Conservation (phyloP, 92 coral and sea anemone species). For the Epizoanthus ramosus region DNA sequence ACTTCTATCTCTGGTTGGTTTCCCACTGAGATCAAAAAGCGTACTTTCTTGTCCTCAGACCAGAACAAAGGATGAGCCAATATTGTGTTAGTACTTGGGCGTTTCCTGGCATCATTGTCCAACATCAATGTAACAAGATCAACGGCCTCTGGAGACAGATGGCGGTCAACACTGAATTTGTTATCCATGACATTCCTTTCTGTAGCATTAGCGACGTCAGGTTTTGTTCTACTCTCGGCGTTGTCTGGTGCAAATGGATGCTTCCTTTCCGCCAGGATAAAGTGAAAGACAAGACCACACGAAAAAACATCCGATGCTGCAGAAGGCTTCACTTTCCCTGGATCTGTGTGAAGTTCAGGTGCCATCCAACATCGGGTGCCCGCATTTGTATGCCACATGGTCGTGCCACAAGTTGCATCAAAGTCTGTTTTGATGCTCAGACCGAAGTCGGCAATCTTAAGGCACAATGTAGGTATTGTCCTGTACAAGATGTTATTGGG, state of each 20-base stretch:
- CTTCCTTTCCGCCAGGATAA: constrained; percentile 21
- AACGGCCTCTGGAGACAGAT: constrained; percentile 29
- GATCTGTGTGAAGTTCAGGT: constrained; percentile 21
- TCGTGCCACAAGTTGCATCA: background rate
- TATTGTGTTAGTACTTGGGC: constrained; percentile 29
- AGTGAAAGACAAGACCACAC: constrained; percentile 51
- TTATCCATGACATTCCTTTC: constrained; percentile 34
- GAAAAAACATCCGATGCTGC: constrained; percentile 43
- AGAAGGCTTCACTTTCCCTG: background rate
- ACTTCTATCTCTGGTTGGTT: constrained; percentile 41
- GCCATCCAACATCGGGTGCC: constrained; percentile 44
- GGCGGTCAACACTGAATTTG: background rate
- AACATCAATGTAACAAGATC: constrained; percentile 35
- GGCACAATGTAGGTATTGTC: no score
- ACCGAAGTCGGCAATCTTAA: constrained; percentile 41
- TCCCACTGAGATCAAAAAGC: constrained; percentile 34
- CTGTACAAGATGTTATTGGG: no score
- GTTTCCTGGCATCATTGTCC: constrained; percentile 5
- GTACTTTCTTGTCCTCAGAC: constrained; percentile 35
- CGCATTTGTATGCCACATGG: constrained; percentile 10
- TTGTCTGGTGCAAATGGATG: constrained; percentile 49
- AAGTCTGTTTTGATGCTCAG: constrained; percentile 24
- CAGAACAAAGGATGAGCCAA: constrained; percentile 50
- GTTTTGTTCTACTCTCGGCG: background rate
- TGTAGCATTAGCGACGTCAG: constrained; percentile 5